A percentile compares a stretch with the other conserved stretches of the same genome.
Evolutionary conservation across 1,140 invertebrate species (phyloP).

Genomic region (Triops cancriformis): DNA sequence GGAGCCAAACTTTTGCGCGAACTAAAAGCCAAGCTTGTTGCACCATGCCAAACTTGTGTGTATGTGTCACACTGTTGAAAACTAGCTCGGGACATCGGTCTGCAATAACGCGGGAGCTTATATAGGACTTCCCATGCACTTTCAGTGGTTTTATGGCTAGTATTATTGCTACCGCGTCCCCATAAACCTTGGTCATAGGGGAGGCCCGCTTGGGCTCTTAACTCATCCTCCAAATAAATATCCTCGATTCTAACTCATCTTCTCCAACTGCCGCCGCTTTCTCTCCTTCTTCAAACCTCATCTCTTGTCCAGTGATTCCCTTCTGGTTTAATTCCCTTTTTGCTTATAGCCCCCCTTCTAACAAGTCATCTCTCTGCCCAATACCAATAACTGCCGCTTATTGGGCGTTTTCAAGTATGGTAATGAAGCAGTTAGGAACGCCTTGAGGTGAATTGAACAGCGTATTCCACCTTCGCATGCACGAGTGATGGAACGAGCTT

Average conservation of each 20-base stretch:
- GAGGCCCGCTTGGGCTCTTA: not conserved
- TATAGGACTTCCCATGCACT: not conserved
- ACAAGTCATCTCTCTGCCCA: too few species aligned
- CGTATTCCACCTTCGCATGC: too few species aligned
- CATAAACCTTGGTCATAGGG: not conserved
- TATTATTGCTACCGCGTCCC: constrained; percentile 1
- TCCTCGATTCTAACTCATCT: not conserved
- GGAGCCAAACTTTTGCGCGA: too few species aligned
- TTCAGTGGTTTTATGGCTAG: not conserved
- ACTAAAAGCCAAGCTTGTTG: too few species aligned
- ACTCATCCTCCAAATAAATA: not conserved
- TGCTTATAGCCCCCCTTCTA: too few species aligned
- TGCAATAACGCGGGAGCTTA: not conserved
- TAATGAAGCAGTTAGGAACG: too few species aligned
- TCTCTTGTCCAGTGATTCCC: not conserved
- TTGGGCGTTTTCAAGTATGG: too few species aligned
- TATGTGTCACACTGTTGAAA: not conserved
- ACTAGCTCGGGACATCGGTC: not conserved
- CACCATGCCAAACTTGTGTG: not conserved
- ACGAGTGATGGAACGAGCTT: too few species aligned
- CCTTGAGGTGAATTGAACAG: too few species aligned
- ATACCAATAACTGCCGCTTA: too few species aligned
- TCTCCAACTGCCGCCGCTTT: not conserved
- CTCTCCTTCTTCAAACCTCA: not conserved
- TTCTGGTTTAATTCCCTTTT: not conserved